Conservation (phyloP, 2,797 vertebrate genomes). For the Urophycis tenuis region DNA sequence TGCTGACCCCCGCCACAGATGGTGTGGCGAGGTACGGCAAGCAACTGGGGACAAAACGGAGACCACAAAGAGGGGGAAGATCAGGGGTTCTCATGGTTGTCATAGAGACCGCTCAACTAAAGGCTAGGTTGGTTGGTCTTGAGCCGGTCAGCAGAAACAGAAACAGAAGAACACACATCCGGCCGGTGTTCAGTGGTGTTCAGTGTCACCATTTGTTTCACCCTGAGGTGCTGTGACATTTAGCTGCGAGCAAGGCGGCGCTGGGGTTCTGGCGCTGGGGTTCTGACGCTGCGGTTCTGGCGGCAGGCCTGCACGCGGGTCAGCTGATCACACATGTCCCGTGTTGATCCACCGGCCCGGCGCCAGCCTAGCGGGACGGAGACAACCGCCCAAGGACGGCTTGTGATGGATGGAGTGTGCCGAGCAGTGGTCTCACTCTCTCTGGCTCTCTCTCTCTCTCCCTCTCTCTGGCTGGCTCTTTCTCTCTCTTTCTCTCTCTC, state of each 20-base stretch:
- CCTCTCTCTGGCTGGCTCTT: not conserved
- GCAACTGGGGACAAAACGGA: too few species aligned
- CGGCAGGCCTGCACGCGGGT: slow-evolving; percentile 47
- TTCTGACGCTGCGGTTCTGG: not conserved
- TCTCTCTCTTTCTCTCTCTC: not conserved
- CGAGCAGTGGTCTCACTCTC: not conserved
- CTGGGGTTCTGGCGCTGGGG: not conserved
- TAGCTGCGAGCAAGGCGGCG: not conserved
- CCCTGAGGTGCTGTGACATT: not conserved
- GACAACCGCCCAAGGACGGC: slow-evolving; percentile 48
- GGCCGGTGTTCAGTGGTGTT: not conserved
- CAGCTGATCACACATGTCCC: slow-evolving; percentile 58
- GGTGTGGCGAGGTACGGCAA: too few species aligned
- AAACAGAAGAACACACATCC: not conserved
- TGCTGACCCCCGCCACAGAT: too few species aligned
- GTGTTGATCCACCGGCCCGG: slow-evolving; percentile 51
- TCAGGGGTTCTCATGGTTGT: too few species aligned
- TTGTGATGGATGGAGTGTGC: slow-evolving; percentile 55
- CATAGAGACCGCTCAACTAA: too few species aligned
- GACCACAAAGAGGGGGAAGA: too few species aligned
- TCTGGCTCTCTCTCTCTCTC: not conserved
- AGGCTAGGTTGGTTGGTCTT: too few species aligned
- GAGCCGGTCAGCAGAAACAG: too few species aligned
- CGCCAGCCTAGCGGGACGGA: slow-evolving; percentile 42
- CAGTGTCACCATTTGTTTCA: not conserved